Conservation (phyloP, 2,797 vertebrate genomes). For the Alectoris magna region DNA sequence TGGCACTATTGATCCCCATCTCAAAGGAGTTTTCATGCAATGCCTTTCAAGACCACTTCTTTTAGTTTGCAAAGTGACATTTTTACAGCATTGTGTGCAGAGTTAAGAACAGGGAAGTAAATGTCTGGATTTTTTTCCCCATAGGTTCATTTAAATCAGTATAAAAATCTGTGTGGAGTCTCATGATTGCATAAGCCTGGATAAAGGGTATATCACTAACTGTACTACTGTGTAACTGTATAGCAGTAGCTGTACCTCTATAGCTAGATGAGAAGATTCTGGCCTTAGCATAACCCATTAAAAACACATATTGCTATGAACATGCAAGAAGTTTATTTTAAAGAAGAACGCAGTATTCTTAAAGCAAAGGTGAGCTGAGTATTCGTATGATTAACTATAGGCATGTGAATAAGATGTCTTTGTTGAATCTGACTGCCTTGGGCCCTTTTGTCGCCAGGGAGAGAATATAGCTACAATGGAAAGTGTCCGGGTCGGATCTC, state of each 20-base stretch:
- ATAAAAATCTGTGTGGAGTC: background rate
- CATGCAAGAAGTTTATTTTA: background rate
- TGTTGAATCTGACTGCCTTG: background rate
- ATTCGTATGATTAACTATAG: background rate
- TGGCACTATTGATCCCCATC: constrained; percentile 60
- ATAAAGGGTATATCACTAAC: background rate
- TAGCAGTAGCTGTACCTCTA: background rate
- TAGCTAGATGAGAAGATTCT: background rate
- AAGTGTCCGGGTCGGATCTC: background rate
- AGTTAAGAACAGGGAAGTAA: background rate
- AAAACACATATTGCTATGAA: background rate
- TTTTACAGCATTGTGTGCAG: background rate
- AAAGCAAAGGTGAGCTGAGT: background rate
- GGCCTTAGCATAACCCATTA: background rate
- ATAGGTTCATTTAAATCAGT: background rate
- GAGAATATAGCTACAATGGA: background rate
- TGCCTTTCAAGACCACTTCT: background rate
- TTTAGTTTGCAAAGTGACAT: background rate
- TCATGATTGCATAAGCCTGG: background rate
- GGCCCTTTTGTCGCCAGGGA: background rate
- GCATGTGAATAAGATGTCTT: background rate
- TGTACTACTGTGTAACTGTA: no score
- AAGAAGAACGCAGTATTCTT: background rate
- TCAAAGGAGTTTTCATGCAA: background rate
- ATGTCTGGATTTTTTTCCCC: background rate